Evolutionary conservation across 2,888 invertebrate genomes (phyloP).

Genomic region (Acanthococcus lagerstroemiae): DNA sequence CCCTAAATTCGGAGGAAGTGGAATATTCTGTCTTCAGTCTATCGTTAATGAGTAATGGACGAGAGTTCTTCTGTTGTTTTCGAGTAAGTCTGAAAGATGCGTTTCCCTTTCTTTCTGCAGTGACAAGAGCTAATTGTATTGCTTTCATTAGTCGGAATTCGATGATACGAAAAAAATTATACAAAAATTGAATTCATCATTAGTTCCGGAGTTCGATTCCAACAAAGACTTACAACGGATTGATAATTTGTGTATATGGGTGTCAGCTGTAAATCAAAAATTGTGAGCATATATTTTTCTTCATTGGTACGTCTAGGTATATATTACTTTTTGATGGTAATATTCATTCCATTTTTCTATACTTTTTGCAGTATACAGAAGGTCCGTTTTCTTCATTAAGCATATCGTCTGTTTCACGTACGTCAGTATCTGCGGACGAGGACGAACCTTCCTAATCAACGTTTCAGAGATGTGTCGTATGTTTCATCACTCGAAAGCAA

Average conservation of each 20-base stretch:
- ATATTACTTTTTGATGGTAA: too few relatives aligned
- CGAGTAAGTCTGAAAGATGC: background rate
- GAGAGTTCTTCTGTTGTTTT: background rate
- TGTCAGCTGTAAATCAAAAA: background rate
- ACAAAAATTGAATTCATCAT: background rate
- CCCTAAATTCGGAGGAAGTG: background rate
- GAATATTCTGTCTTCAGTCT: background rate
- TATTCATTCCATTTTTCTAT: too few relatives aligned
- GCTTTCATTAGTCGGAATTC: background rate
- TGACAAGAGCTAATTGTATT: background rate
- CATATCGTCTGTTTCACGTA: background rate
- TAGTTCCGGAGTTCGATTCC: background rate
- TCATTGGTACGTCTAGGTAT: background rate
- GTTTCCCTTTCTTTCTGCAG: background rate
- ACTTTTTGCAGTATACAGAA: background rate
- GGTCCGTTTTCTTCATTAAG: background rate
- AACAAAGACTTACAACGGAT: background rate
- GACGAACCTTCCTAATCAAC: too few relatives aligned
- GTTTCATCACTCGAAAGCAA: too few relatives aligned
- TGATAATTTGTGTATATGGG: background rate
- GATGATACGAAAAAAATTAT: background rate
- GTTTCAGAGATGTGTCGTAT: too few relatives aligned
- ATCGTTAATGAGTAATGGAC: background rate
- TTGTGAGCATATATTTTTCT: background rate
- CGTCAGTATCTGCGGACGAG: too few relatives aligned